phyloP scores from a whole-genome alignment of 2,113 vertebrate species.

The Hemiscyllium ocellatum region DNA sequence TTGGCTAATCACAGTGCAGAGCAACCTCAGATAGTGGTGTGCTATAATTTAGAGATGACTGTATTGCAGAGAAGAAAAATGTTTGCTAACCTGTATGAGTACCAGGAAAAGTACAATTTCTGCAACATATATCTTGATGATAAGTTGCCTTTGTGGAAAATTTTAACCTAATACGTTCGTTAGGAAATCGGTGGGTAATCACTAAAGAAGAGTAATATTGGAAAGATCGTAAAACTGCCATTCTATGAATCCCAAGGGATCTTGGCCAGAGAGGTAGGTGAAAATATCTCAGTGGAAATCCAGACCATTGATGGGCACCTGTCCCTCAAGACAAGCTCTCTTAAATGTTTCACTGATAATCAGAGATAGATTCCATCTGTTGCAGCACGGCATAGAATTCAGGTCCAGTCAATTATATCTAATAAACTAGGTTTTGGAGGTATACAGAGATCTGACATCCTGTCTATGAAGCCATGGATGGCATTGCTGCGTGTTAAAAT shows the following conservation, averaged over 20 bases:
- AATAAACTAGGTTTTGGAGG: not conserved
- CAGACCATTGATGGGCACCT: not conserved
- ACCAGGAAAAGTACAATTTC: not conserved
- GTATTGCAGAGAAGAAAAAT: not conserved
- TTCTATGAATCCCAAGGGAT: no score
- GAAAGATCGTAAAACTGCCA: not conserved
- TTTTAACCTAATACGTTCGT: not conserved
- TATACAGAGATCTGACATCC: slow-evolving; percentile 13
- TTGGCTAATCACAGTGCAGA: not conserved
- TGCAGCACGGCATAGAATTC: not conserved
- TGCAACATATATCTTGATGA: not conserved
- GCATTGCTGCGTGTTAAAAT: not conserved
- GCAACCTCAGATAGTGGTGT: not conserved
- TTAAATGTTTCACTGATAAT: not conserved
- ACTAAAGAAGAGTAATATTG: not conserved
- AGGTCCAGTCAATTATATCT: not conserved
- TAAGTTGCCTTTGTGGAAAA: not conserved
- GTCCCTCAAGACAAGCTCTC: not conserved
- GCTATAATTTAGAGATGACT: not conserved
- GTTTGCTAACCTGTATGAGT: not conserved
- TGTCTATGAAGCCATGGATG: not conserved
- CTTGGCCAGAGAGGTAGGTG: not conserved
- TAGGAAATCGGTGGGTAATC: not conserved
- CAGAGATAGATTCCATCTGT: not conserved
- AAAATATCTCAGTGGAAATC: not conserved